Percentiles rank a stretch among this genome's conserved stretches.
Evolutionary conservation across 2,797 vertebrate genomes (phyloP).

Genomic region (Sebastolobus alascanus): DNA sequence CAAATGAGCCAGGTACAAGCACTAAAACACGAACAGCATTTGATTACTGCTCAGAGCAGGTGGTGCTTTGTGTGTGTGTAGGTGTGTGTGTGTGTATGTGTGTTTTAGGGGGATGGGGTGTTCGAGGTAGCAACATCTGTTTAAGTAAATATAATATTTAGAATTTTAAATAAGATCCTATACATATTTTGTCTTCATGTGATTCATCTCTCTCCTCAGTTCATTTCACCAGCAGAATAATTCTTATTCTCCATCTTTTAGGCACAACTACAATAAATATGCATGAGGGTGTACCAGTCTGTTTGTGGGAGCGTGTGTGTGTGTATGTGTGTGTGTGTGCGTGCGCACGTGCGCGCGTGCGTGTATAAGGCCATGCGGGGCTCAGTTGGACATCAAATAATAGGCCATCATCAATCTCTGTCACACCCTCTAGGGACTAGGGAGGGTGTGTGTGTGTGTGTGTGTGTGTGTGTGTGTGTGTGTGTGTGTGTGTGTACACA

Average conservation of each 20-base stretch:
- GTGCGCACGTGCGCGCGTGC: slow-evolving; percentile 4
- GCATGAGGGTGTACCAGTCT: neutral
- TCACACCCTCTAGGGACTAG: slow-evolving; percentile 64
- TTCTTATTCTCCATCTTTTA: neutral
- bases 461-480: neutral
- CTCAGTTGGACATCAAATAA: slow-evolving; percentile 77
- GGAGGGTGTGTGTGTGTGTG: slow-evolving; percentile 8
- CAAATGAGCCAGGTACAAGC: slow-evolving; percentile 31
- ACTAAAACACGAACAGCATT: slow-evolving; percentile 17
- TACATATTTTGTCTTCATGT: neutral
- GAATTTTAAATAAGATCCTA: neutral
- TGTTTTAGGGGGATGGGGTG: neutral
- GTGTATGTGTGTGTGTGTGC: slow-evolving; percentile 2
- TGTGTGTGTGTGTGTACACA: slow-evolving; percentile 3
- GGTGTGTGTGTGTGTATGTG: slow-evolving; percentile 9
- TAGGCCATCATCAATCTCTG: slow-evolving; percentile 81
- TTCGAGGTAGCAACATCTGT: slow-evolving; percentile 3
- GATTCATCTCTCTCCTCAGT: neutral
- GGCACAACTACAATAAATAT: slow-evolving; percentile 23
- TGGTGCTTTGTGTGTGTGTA: slow-evolving; percentile 23
- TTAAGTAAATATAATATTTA: neutral
- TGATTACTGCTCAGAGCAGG: slow-evolving; percentile 43
- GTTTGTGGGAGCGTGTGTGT: neutral
- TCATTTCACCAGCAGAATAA: neutral
- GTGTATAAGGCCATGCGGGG: slow-evolving; percentile 1